Conservation (phyloP, 1,140 invertebrate genomes). For the Eufriesea mexicana region DNA sequence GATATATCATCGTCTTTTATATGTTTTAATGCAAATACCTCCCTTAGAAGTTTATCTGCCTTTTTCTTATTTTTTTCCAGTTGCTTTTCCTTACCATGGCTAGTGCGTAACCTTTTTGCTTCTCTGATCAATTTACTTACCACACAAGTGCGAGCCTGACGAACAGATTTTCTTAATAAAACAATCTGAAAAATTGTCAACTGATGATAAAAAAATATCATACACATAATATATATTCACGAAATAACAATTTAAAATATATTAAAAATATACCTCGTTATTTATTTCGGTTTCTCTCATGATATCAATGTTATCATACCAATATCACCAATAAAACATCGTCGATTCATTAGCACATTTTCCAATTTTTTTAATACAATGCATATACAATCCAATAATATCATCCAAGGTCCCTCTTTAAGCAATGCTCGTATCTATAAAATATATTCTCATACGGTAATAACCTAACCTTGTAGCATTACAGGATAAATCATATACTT, state of each 20-base stretch:
- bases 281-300: slow-evolving; percentile 65
- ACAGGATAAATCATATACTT: neutral
- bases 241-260: neutral
- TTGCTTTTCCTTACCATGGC: slow-evolving; percentile 70
- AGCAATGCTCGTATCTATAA: neutral
- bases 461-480: no score
- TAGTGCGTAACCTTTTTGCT: slow-evolving; percentile 65
- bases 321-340: no score
- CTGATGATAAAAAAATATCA: neutral
- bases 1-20: slow-evolving; percentile 76
- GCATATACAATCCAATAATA: no score
- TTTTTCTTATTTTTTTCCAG: slow-evolving; percentile 70
- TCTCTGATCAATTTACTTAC: slow-evolving; percentile 73
- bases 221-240: neutral
- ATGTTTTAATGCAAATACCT: slow-evolving; percentile 72
- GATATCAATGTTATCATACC: neutral
- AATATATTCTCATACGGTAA: no score
- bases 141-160: slow-evolving; percentile 66
- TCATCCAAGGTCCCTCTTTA: neutral
- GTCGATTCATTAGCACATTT: no score
- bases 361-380: no score
- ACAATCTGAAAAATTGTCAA: slow-evolving; percentile 73
- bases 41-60: slow-evolving; percentile 67
- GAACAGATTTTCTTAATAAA: slow-evolving; percentile 69
- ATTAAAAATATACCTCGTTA: slow-evolving; percentile 68